Evolutionary conservation across 2,113 vertebrate genomes (phyloP), one percentile per base, ranked within the genome.

Genomic region (Spilogale gracilis): DNA sequence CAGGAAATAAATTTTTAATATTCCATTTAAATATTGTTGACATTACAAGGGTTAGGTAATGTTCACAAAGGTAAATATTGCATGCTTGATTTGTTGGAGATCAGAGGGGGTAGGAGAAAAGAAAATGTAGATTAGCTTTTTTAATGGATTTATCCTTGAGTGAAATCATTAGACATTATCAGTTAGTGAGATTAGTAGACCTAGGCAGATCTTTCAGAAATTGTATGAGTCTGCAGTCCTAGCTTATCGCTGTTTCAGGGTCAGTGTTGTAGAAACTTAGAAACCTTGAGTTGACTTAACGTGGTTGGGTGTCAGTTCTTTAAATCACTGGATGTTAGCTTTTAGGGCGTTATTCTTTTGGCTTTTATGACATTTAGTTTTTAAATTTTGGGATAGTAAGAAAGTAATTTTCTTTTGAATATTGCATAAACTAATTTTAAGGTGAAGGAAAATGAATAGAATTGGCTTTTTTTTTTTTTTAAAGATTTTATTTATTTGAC

Each of bases 241-340:
- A 32, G 25, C 93, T 98, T 76, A 94, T 98, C 82, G 78, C 80
- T 97, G 45, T 79, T 98, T 98, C 98, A 98, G 96, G 97, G 97
- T 83, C 97, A 91, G 32, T 97, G 12, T 61, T 89, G 60, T 84
- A 93, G 85, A 89, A 60, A 84, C 96, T 97, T 96, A 96, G 95
- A 96, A 97, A 94, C 98, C 98, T 98, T 98, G 98, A 94, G 21
- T 96, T 97, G 52, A 96, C 21, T 98, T 97, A 89, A 89, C 11
- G 45, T 87, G 73, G 63, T 78, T 96, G 92, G 32, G 4, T 74
- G 11, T 88, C 58, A 38, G 9, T 52, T 89, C 56, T 92, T 95
- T 78, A 45, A 87, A 92, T 56, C 20, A 45, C 52, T 74, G 30
- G 38, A 38, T 86, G 2, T 81, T 93, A 20, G 48, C 63, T 63